Evolutionary conservation across 1,140 invertebrate genomes (phyloP), one percentile per base, ranked within the genome.

Genomic region (Heliconius melpomene): DNA sequence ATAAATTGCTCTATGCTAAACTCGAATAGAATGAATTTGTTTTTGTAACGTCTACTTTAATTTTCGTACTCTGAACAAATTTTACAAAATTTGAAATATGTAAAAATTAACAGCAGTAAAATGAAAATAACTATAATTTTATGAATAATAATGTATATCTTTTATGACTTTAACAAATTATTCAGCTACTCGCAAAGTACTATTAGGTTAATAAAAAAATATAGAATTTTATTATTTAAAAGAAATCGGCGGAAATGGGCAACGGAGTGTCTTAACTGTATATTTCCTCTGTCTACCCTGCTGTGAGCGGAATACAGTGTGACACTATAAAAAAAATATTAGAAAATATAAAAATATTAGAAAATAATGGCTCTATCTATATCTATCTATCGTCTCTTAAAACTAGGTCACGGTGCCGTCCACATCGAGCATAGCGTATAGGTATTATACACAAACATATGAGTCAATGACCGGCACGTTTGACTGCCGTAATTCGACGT

Each of bases 391-490:
- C 70, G 9, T 36, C 32, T 72, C 32, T 20, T 29, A 46, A 26
- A 82, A 76, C 26, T 82, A 52, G 77, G 77, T 82, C 77, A 72
- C 77, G 57, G 76, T 75, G 75, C 71, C 60, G 26, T 26, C 60
- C 11, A 66, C 6, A 66, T 13, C 9, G 60, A n/a, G 26, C 60
- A 66, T 29, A 66, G 60, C 60, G 23, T 74, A 73, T 52, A 74
- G 74, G 75, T 79, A 76, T n/a, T 60, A 76, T 66, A 66, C 29
- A 50, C 73, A 81, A 81, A 78, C 73, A 78, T 74, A 78, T 81
- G 77, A 81, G 80, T 81, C 80, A 81, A 81, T 78, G 80, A 81
- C 80, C 80, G 78, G 38, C 73, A 46, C 79, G 70, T 74, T 77
- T 54, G 79, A 71, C 71, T 80, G 75, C 75, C 79, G 80, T 78